Evolutionary conservation across 2,888 invertebrate genomes (phyloP).

Genomic region (Globia sparganii): DNA sequence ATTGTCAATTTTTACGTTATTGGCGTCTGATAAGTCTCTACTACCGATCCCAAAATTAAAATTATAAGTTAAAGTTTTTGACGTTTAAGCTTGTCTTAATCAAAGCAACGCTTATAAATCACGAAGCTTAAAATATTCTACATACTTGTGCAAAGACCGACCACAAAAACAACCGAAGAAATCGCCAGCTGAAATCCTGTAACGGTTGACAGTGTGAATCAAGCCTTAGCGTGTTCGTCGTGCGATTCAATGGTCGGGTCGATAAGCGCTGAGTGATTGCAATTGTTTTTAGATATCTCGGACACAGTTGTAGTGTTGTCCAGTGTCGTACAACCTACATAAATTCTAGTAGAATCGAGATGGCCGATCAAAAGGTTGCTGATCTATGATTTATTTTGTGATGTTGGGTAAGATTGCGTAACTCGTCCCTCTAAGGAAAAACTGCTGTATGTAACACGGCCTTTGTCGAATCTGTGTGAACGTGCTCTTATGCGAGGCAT

Average conservation of each 20-base stretch:
- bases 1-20: not conserved
- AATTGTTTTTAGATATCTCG: slow-evolving; percentile 69
- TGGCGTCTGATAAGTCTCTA: not conserved
- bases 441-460: too few relatives aligned
- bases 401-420: not conserved
- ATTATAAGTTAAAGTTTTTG: fast-evolving
- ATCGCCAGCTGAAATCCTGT: not conserved
- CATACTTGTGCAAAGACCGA: not conserved
- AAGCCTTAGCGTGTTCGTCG: slow-evolving; percentile 49
- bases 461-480: too few relatives aligned
- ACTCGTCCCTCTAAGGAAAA: not conserved
- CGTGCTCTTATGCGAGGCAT: too few relatives aligned
- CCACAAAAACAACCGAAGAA: not conserved
- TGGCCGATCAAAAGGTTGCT: not conserved
- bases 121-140: not conserved
- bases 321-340: slow-evolving; percentile 42
- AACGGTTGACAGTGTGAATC: slow-evolving; percentile 53
- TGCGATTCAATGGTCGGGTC: slow-evolving; percentile 40
- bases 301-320: slow-evolving; percentile 33
- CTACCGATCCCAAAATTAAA: not conserved
- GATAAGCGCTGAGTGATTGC: slow-evolving; percentile 70
- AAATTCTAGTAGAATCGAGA: slow-evolving; percentile 13
- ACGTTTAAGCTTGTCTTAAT: not conserved
- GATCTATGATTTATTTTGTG: slow-evolving; percentile 4
- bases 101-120: not conserved